Conservation (phyloP, 2,797 vertebrate genomes). For the Gephyroberyx darwinii region DNA sequence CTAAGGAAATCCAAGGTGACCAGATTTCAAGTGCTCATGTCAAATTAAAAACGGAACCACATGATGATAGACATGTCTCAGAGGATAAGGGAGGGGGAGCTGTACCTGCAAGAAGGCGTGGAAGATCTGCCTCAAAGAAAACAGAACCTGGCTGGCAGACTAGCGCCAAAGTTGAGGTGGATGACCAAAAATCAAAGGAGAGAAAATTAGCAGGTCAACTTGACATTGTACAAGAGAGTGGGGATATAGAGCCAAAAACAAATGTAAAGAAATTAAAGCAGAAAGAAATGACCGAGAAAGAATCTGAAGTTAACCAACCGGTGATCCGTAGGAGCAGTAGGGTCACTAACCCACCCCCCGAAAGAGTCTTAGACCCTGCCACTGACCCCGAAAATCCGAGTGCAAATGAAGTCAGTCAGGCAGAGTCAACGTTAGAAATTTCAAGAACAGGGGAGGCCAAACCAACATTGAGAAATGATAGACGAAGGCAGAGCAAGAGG, state of each 20-base stretch:
- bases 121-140: slow-evolving; percentile 79
- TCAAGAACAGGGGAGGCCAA: slow-evolving; percentile 61
- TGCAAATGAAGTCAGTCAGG: slow-evolving; percentile 51
- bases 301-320: slow-evolving; percentile 64
- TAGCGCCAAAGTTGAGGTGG: slow-evolving; percentile 65
- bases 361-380: slow-evolving; percentile 40
- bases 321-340: slow-evolving; percentile 73
- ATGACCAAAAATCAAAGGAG: slow-evolving; percentile 77
- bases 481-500: slow-evolving; percentile 78
- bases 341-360: slow-evolving; percentile 62
- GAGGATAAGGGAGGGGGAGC: slow-evolving; percentile 65
- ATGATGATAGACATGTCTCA: slow-evolving; percentile 56
- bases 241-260: slow-evolving; percentile 63
- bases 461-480: slow-evolving; percentile 57
- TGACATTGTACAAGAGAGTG: slow-evolving; percentile 56
- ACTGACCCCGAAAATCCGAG: slow-evolving; percentile 62
- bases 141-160: slow-evolving; percentile 56
- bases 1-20: slow-evolving; percentile 81
- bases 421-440: slow-evolving; percentile 67
- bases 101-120: slow-evolving; percentile 74
- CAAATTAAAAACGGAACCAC: slow-evolving; percentile 85
- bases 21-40: slow-evolving; percentile 84
- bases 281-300: slow-evolving; percentile 59
- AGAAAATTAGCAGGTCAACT: slow-evolving; percentile 55
- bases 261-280: slow-evolving; percentile 65